A percentile compares a stretch with the other conserved stretches of the same genome.
These are phyloP conservation scores for Spisula solida DNA, from an alignment of 2,888 invertebrate species.

Conservation along the genomic window DNA sequence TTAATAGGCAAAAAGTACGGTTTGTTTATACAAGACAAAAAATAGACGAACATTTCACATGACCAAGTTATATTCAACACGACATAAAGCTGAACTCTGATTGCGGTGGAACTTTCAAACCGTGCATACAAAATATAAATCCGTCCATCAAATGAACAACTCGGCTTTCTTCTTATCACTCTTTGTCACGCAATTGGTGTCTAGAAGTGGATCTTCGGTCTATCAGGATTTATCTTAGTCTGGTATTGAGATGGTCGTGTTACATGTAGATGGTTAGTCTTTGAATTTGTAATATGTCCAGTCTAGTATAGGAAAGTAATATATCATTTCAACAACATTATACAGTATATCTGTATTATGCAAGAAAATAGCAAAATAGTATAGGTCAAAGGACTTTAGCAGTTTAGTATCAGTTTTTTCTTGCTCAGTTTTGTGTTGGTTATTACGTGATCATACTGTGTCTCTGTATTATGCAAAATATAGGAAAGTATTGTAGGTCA, in stretches of 20 bases:
- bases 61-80: slow-evolving; percentile 39
- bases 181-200: slow-evolving; percentile 56
- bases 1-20: slow-evolving; percentile 11
- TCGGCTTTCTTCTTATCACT: slow-evolving; percentile 51
- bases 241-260: neutral
- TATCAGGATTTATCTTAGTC: slow-evolving; percentile 34
- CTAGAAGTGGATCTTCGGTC: slow-evolving; percentile 30
- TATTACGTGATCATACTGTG: neutral
- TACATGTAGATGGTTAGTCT: neutral
- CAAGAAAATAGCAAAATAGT: too few relatives aligned
- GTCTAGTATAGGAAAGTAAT: neutral
- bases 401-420: too few relatives aligned
- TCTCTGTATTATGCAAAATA: neutral
- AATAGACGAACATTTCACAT: slow-evolving; percentile 8
- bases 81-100: slow-evolving; percentile 53
- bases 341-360: neutral
- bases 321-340: neutral
- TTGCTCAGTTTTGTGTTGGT: too few relatives aligned
- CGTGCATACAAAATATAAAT: slow-evolving; percentile 61
- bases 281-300: neutral
- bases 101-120: slow-evolving; percentile 48
- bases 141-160: slow-evolving; percentile 56
- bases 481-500: too few relatives aligned
- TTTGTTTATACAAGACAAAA: neutral
- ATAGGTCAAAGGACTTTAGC: too few relatives aligned